Evolutionary conservation across 1,140 invertebrate genomes (phyloP).

Genomic region (Lordiphosa collinella): DNA sequence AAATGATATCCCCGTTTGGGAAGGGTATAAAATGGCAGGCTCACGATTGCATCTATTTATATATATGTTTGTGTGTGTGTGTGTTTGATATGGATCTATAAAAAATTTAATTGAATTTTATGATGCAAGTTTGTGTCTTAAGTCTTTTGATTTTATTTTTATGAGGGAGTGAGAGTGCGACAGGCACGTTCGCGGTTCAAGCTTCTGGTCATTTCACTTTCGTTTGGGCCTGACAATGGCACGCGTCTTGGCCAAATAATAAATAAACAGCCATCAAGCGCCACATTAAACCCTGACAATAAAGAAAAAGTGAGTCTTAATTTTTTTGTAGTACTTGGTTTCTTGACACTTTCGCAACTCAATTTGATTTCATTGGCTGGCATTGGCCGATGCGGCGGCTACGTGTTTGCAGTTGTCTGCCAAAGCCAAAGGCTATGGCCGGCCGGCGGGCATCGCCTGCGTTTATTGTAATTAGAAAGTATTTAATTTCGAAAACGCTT

Average conservation of each 20-base stretch:
- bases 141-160: constrained; percentile 40
- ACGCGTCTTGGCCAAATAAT: constrained; percentile 27
- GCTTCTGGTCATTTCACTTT: constrained; percentile 35
- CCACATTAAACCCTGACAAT: constrained; percentile 57
- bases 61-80: neutral
- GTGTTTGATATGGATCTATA: neutral
- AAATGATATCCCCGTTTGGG: neutral
- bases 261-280: constrained; percentile 60
- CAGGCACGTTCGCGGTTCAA: constrained; percentile 43
- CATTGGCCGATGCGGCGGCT: constrained; percentile 60
- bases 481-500: constrained; percentile 71
- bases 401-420: constrained; percentile 55
- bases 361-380: constrained; percentile 30
- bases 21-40: neutral
- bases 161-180: neutral
- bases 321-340: constrained; percentile 34
- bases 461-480: constrained; percentile 78
- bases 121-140: constrained; percentile 38
- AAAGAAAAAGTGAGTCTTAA: constrained; percentile 68
- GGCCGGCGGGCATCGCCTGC: constrained; percentile 54
- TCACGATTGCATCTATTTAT: constrained; percentile 2
- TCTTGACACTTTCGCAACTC: constrained; percentile 70
- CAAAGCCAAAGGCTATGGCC: constrained; percentile 48
- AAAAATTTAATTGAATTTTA: constrained; percentile 1
- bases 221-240: constrained; percentile 19